These are phyloP conservation scores for Cyanistes caeruleus DNA, from an alignment of 2,113 vertebrate species.

Conservation along the genomic window DNA sequence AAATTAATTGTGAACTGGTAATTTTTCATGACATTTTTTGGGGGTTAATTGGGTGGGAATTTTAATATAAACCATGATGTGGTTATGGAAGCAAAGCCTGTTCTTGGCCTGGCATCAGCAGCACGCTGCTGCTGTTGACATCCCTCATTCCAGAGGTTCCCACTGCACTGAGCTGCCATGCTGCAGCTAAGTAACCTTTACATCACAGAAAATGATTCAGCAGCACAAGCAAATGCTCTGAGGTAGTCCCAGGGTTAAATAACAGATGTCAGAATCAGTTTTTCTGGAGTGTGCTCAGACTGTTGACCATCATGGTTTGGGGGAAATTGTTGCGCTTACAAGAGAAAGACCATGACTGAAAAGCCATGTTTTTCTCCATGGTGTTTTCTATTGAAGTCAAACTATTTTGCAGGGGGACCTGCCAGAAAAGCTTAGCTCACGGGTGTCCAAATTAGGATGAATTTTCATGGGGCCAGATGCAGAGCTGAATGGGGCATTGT, in stretches of 20 bases:
- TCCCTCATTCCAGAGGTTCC: neutral
- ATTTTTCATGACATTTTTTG: neutral
- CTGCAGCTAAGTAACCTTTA: neutral
- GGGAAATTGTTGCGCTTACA: neutral
- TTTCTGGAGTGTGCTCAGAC: neutral
- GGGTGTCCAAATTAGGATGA: neutral
- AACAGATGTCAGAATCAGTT: neutral
- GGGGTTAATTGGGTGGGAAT: neutral
- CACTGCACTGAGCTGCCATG: neutral
- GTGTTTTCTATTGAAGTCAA: constrained; percentile 55
- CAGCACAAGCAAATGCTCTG: neutral
- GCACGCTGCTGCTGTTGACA: accelerated
- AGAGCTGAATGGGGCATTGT: neutral
- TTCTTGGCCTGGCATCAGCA: neutral
- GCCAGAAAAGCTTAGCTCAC: neutral
- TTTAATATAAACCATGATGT: neutral
- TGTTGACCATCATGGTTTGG: neutral
- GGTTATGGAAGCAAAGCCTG: neutral
- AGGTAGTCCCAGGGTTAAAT: neutral
- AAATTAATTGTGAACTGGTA: neutral
- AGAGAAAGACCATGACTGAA: neutral
- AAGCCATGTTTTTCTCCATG: constrained; percentile 44
- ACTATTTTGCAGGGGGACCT: constrained; percentile 39
- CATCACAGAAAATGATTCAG: neutral
- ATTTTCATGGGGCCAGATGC: neutral